A percentile compares a stretch with the other conserved stretches of the same genome.
Conservation (phyloP, 2,797 vertebrate genomes). For the Syngnathus rostellatus region DNA sequence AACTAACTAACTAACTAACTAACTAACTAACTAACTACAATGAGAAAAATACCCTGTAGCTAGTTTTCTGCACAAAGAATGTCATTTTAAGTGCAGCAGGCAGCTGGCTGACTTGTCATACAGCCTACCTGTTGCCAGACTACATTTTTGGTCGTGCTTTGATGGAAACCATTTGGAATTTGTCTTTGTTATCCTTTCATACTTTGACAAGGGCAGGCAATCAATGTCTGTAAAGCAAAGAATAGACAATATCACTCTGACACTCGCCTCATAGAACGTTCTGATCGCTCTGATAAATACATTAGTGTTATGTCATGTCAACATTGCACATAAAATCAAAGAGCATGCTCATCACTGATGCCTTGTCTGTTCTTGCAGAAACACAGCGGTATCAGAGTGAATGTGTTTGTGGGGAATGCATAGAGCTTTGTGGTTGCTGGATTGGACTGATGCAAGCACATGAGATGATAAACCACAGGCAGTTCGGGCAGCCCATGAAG, state of each 20-base stretch:
- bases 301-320: conserved; percentile 32
- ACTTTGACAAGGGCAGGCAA: conserved; percentile 27
- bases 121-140: conserved; percentile 59
- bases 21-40: no score
- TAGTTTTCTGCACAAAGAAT: no score
- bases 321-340: conserved; percentile 31
- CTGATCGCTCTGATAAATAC: conserved; percentile 44
- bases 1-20: background rate
- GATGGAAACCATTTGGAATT: conserved; percentile 52
- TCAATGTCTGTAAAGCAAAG: conserved; percentile 39
- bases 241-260: conserved; percentile 16
- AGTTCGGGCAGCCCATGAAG: conserved; percentile 35
- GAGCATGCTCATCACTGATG: conserved; percentile 19
- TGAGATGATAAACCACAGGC: conserved; percentile 37
- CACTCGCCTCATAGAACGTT: conserved; percentile 35
- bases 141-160: conserved; percentile 50
- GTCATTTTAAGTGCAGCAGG: conserved; percentile 30
- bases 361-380: conserved; percentile 21
- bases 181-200: conserved; percentile 52
- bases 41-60: no score
- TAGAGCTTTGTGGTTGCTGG: conserved; percentile 23
- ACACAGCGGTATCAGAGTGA: background rate
- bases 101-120: conserved; percentile 40
- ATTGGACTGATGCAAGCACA: conserved; percentile 40
- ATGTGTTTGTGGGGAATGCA: conserved; percentile 10